Evolutionary conservation across 2,113 vertebrate genomes (phyloP).

Genomic region (Hemichromis elongatus): DNA sequence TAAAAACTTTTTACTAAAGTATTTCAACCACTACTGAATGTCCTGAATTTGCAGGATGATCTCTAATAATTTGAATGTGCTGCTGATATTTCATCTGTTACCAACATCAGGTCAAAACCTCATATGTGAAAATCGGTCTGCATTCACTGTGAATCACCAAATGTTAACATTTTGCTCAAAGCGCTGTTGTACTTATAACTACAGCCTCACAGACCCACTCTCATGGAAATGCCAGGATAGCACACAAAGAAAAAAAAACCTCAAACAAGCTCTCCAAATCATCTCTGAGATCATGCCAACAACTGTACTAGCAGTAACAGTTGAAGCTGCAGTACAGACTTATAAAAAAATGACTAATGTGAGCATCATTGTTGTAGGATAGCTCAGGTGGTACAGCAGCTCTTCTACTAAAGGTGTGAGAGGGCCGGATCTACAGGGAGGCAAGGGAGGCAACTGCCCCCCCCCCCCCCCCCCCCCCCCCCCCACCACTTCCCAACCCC

Average conservation of each 20-base stretch:
- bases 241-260: accelerated
- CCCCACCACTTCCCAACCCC: no score
- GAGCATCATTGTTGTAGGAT: neutral
- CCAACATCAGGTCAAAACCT: neutral
- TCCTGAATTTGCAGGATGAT: neutral
- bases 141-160: neutral
- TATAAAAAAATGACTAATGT: no score
- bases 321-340: neutral
- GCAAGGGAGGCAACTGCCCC: neutral
- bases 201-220: neutral
- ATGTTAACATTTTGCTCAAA: neutral
- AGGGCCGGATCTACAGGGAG: neutral
- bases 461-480: no score
- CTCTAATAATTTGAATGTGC: neutral
- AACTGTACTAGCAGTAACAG: neutral
- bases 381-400: neutral
- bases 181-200: neutral
- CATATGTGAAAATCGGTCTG: neutral
- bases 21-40: neutral
- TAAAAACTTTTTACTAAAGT: neutral
- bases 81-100: neutral
- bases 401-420: neutral
- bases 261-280: neutral
- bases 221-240: neutral
- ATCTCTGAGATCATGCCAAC: neutral